Base-by-base conservation (phyloP, 1,140 invertebrate genomes). In the Macrobrachium rosenbergii region DNA sequence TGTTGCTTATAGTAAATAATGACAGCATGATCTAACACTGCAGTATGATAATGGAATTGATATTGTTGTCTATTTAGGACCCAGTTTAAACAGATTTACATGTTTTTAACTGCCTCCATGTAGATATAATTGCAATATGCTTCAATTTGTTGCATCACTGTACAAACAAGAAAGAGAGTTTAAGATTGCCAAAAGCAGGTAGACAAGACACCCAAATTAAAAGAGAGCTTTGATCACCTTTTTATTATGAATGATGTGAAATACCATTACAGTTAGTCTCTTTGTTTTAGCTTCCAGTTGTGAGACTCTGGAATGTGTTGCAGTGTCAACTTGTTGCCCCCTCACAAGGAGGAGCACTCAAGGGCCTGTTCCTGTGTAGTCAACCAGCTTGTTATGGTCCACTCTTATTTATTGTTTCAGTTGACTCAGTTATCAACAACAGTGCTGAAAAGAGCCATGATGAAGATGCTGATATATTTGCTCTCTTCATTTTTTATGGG, bases 81-180 rank as follows among this genome's bases (percentile, higher is more conserved):
- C 78, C 78, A 82, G 78, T 87, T 76, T 87, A 87, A 79, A 87
- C 84, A 87, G 63, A 81, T 82, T 81, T 82, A 87, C 78, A 87
- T 87, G 84, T 75, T 87, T 87, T 87, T 80, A 87, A 87, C 84
- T 87, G 84, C 78, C 84, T 87, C 84, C 69, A 80, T 87, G 84
- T 87, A 87, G 84, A 87, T 87, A 82, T 80, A 87, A 82, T 81
- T 87, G 84, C 78, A 87, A 87, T 63, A 69, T 87, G 84, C 84
- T 87, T 87, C 84, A 87, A 43, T 87, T 87, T 87, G 84, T 81
- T 87, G 84, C 78, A 87, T 87, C 78, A 87, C 84, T 87, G 84
- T 87, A 87, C 72, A 81, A 81, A 87, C n/a, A 78, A 78, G 75
- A 64, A 63, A 21, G 79, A 77, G 59, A 77, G 75, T 58, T 45